These are phyloP conservation scores for Diogma glabrata DNA, from an alignment of 2,888 invertebrate genomes.

Conservation along the genomic window DNA sequence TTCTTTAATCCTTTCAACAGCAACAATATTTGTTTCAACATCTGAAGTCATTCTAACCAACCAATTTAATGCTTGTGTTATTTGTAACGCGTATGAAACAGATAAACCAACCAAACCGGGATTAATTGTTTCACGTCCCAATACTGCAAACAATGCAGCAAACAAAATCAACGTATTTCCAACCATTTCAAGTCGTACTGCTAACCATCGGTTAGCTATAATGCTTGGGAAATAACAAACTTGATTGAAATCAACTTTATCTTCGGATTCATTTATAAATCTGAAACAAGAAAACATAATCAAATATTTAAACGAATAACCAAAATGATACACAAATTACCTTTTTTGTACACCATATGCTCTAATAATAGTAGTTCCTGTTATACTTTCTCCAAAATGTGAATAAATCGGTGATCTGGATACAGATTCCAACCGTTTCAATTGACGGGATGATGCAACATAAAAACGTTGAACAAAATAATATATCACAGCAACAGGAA, in stretches of 20 bases:
- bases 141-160: conserved; percentile 83
- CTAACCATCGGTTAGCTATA: conserved; percentile 92
- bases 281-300: too few relatives aligned
- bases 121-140: conserved; percentile 56
- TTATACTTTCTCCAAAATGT: conserved; percentile 91
- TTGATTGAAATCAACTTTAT: conserved; percentile 85
- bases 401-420: conserved; percentile 94
- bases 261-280: conserved; percentile 81
- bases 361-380: conserved; percentile 73
- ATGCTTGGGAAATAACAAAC: conserved; percentile 86
- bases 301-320: not conserved
- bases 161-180: conserved; percentile 94
- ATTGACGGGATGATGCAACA: conserved; percentile 84
- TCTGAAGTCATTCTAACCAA: conserved; percentile 92
- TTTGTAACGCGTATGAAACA: conserved; percentile 77
- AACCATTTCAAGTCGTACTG: conserved; percentile 88
- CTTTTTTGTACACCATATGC: conserved; percentile 67
- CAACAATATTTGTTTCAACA: conserved; percentile 94
- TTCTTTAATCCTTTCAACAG: conserved; percentile 93
- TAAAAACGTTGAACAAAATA: conserved; percentile 89
- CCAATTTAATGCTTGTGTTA: conserved; percentile 93
- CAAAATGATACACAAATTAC: conserved; percentile 27
- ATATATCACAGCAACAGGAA: conserved; percentile 71
- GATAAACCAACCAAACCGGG: conserved; percentile 81
- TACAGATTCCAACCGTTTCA: conserved; percentile 87